Base-by-base conservation (phyloP, 2,113 vertebrate genomes). In the Leptodactylus fuscus region DNA sequence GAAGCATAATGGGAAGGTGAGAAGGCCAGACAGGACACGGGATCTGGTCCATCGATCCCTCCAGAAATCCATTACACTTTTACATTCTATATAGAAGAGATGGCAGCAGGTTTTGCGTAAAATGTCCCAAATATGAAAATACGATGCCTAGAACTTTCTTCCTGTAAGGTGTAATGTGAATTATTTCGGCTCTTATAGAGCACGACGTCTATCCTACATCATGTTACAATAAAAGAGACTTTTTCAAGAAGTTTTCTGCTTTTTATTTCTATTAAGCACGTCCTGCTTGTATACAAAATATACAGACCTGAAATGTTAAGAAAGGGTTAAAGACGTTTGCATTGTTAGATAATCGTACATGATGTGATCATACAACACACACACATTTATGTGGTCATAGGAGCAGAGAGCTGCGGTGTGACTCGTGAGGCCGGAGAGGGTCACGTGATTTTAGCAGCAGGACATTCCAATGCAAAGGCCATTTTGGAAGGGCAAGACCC, bases 121-220 rank as follows among this genome's bases (percentile, higher is more conserved):
- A 22, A 67, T 2, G 65, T 73, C 36, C 38, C n/a, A 24, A 4
- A n/a, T 24, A 11, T 44, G 41, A 44, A 5, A n/a, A n/a, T n/a
- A n/a, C 7, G 15, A 67, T 67, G 20, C 20, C 32, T 71, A n/a
- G 34, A 76, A 20, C 1, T 62, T n/a, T 80, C 36, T 62, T 44
- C 34, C 36, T 62, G 77, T 20, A 80, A 79, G 34, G 27, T 80
- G 77, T 44, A 44, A 62, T 79, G 51, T 80, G 34, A 38, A 53
- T 36, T 41, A 80, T 62, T 62, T 13, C 76, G 62, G 77, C 77
- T 80, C 77, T 80, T 62, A 44, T 80, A 80, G 77, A 80, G 77
- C 77, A 80, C 36, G 13, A 58, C 24, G 1, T 80, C 53, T 80
- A 80, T 62, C 53, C 53, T 41, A 29, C 22, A 24, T 80, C 20